A percentile compares a stretch with the other conserved stretches of the same genome.
Conservation (phyloP, 2,888 invertebrate genomes). For the Heliconius charithonia region DNA sequence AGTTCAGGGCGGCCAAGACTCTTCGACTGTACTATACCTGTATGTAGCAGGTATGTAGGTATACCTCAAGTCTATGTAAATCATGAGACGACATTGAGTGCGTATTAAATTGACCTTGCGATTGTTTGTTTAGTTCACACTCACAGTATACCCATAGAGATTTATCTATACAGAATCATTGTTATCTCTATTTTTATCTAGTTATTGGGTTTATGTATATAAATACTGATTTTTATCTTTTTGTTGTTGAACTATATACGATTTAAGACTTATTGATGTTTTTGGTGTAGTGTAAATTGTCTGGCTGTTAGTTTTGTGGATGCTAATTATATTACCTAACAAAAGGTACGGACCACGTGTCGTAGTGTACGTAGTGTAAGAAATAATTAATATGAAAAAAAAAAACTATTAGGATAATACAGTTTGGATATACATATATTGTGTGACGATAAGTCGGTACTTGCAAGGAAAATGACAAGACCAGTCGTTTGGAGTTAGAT, state of each 20-base stretch:
- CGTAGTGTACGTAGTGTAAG: too few species aligned
- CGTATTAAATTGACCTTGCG: constrained; percentile 20
- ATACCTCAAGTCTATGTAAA: constrained; percentile 7
- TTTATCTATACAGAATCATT: constrained; percentile 9
- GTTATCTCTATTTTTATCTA: constrained; percentile 8
- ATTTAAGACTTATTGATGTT: not conserved
- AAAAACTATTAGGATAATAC: too few species aligned
- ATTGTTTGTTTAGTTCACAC: constrained; percentile 10
- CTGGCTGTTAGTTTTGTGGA: too few species aligned
- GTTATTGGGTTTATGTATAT: not conserved
- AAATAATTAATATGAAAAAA: too few species aligned
- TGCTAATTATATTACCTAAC: too few species aligned
- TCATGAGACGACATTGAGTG: constrained; percentile 16
- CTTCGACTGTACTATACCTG: not conserved
- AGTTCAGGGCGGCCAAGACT: not conserved
- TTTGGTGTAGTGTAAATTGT: too few species aligned
- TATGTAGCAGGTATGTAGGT: not conserved
- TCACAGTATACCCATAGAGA: constrained; percentile 4
- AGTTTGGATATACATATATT: too few species aligned
- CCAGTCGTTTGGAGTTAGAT: too few species aligned
- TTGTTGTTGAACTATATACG: not conserved
- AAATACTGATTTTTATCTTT: not conserved
- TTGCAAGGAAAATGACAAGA: too few species aligned
- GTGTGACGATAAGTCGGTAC: too few species aligned
- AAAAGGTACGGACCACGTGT: too few species aligned